Evolutionary conservation across 2,113 vertebrate species (phyloP).

Genomic region (Hemichromis elongatus): DNA sequence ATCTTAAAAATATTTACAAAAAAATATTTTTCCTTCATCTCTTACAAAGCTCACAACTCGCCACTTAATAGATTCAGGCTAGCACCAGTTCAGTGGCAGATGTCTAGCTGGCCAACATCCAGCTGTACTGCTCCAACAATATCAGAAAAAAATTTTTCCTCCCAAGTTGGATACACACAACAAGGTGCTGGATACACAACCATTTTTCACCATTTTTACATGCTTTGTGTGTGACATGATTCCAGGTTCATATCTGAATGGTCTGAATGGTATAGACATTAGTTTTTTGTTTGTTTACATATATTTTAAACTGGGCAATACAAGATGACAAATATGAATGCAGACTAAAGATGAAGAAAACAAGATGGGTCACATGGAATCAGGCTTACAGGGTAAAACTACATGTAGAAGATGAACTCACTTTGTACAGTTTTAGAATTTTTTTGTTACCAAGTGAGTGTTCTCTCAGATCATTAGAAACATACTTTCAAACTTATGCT

Average conservation of each 20-base stretch:
- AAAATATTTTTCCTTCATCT: not conserved
- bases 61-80: not conserved
- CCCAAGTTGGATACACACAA: constrained; percentile 1
- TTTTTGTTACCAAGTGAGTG: not conserved
- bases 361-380: not conserved
- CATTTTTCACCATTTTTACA: not conserved
- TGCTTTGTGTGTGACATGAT: not conserved
- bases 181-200: not conserved
- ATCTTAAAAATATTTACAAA: not conserved
- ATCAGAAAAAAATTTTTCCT: not conserved
- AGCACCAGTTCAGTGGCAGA: constrained; percentile 2
- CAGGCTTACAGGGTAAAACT: not conserved
- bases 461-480: not conserved
- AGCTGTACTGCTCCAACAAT: not conserved
- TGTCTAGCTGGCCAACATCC: constrained; percentile 2
- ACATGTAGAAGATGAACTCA: not conserved
- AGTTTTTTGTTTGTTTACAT: not conserved
- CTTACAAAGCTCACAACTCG: accelerated
- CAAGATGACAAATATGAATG: accelerated
- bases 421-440: not conserved
- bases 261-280: accelerated
- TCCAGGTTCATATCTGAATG: not conserved
- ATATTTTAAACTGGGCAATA: not conserved
- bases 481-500: not conserved
- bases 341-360: not conserved